phyloP scores from a whole-genome alignment of 2,888 invertebrate species.

The Cyrtodaria siliqua region DNA sequence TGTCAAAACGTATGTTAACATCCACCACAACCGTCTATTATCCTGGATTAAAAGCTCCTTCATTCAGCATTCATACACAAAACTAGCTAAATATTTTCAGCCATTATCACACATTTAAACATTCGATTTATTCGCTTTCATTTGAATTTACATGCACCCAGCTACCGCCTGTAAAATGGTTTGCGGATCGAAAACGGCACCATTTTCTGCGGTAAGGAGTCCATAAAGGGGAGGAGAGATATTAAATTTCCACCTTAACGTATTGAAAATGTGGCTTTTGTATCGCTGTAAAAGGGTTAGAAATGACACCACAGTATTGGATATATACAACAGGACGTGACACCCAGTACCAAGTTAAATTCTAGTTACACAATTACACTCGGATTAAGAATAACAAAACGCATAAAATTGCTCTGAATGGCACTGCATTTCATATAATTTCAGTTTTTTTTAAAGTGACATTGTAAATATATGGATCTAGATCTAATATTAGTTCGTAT shows the following conservation, averaged over 20 bases:
- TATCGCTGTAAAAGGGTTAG: constrained; percentile 40
- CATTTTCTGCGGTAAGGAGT: constrained; percentile 15
- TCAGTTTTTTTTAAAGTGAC: constrained; percentile 27
- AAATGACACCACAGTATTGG: constrained; percentile 48
- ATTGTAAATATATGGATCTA: constrained; percentile 25
- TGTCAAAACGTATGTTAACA: constrained; percentile 38
- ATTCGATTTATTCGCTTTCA: constrained; percentile 28
- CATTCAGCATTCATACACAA: constrained; percentile 39
- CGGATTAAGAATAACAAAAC: constrained; percentile 6
- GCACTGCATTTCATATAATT: constrained; percentile 44
- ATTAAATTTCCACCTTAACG: constrained; percentile 54
- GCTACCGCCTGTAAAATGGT: constrained; percentile 27
- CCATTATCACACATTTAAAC: constrained; percentile 38
- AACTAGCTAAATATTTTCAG: constrained; percentile 34
- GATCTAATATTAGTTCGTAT: constrained; percentile 27
- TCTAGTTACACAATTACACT: not conserved
- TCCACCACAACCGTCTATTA: constrained; percentile 25
- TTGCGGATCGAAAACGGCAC: constrained; percentile 32
- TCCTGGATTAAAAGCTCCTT: constrained; percentile 33
- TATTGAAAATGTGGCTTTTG: constrained; percentile 56
- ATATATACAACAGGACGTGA: constrained; percentile 26
- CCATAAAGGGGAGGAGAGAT: constrained; percentile 38
- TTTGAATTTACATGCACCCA: constrained; percentile 51
- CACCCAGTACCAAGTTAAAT: constrained; percentile 34
- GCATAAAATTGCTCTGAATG: constrained; percentile 28